Evolutionary conservation across 2,113 vertebrate genomes (phyloP), one percentile per base, ranked within the genome.

Genomic region (Tetrao urogallus): DNA sequence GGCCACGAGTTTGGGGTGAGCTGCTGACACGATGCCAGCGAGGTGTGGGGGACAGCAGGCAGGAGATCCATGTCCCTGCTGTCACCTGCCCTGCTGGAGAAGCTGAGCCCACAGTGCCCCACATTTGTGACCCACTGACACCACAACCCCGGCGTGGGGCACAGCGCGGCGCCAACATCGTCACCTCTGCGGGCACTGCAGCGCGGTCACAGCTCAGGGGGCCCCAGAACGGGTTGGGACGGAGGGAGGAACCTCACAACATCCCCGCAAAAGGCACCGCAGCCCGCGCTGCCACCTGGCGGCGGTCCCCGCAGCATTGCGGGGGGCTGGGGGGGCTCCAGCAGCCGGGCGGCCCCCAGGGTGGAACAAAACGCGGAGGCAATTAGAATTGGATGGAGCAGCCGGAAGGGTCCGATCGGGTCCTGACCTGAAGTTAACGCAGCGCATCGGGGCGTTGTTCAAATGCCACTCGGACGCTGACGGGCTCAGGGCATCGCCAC

Each of bases 281-380:
- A 38, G 84, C 34, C 89, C 6, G n/a, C 10, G 34, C 89, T 86
- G 92, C 86, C 93, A 64, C 67, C 93, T 92, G 86, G 61, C 27
- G 93, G 67, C 71, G 21, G 71, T 43, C 48, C 43, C 43, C 60
- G 19, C 3, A 6, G 30, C 70, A n/a, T 10, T 38, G 40, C 40
- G 40, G 42, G 42, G 42, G 42, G 42, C 42, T 40, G 38, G 14
- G 42, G 42, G 42, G 42, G 16, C 13, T 34, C 28, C 24, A 10
- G 38, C 43, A 18, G 61, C 60, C 14, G 4, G 43, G 50, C 11
- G 7, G 48, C 7, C 50, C 22, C 24, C 50, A 25, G 22, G 50
- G 50, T 7, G 21, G 47, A 22, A 12, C 47, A 52, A 52, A 25
- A 13, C 13, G 25, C 24, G 24, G 50, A 8, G 50, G 12, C 50